Evolutionary conservation across 2,113 vertebrate species (phyloP).

Genomic region (Butorides virescens): DNA sequence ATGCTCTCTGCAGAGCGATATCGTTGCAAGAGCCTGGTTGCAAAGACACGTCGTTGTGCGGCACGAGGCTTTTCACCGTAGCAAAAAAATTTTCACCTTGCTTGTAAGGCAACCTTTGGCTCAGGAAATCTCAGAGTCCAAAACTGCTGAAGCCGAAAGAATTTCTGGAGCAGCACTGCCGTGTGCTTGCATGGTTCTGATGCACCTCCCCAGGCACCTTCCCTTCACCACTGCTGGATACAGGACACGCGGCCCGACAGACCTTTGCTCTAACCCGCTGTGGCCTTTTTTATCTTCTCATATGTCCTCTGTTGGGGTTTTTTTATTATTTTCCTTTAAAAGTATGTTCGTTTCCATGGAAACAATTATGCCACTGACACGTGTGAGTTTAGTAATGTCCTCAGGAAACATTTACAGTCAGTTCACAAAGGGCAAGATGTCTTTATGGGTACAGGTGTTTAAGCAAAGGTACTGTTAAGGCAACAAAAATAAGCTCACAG

Average conservation of each 20-base stretch:
- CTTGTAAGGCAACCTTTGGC: neutral
- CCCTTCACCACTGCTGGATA: neutral
- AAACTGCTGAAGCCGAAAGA: neutral
- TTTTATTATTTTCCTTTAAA: constrained; percentile 35
- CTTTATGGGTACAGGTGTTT: neutral
- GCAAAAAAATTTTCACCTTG: neutral
- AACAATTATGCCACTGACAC: constrained; percentile 19
- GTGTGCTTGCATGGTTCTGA: neutral
- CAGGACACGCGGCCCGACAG: neutral
- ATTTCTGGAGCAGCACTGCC: neutral
- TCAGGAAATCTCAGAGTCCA: neutral
- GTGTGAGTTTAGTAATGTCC: neutral
- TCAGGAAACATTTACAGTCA: neutral
- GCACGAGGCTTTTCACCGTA: neutral
- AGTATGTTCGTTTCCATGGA: constrained; percentile 29
- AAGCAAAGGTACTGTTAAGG: neutral
- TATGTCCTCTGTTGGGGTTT: neutral
- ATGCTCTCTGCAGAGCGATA: neutral
- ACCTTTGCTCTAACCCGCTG: constrained; percentile 33
- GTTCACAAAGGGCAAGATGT: neutral
- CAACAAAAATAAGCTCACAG: neutral
- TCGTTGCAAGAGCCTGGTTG: neutral
- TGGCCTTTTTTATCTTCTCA: neutral
- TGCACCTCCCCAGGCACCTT: neutral
- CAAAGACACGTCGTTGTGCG: neutral